These are phyloP conservation scores for Parnassius glacialis DNA, from an alignment of 2,888 invertebrate species.

Conservation along the genomic window DNA sequence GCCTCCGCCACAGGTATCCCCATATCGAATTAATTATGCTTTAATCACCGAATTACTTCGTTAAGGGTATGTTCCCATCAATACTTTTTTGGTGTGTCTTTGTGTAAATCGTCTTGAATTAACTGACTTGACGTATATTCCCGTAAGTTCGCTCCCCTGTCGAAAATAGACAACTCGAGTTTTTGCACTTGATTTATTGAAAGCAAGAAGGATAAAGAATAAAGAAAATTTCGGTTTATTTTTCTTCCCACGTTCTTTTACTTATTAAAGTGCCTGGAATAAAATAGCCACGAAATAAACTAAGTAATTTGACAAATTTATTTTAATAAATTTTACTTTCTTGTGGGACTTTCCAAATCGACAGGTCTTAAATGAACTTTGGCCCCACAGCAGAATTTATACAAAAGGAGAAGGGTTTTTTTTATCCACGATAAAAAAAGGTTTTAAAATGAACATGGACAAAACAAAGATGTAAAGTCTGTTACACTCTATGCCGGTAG, in stretches of 20 bases:
- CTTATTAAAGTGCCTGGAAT: neutral
- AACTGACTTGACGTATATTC: slow-evolving; percentile 5
- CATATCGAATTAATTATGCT: too few relatives aligned
- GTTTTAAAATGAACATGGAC: too few relatives aligned
- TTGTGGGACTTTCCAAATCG: too few relatives aligned
- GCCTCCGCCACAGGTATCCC: too few relatives aligned
- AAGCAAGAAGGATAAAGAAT: neutral
- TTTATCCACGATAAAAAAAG: too few relatives aligned
- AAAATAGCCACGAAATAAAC: neutral
- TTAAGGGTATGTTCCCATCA: neutral
- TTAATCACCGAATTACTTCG: neutral
- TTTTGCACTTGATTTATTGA: slow-evolving; percentile 1
- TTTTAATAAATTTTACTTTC: too few relatives aligned
- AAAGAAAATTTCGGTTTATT: neutral
- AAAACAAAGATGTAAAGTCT: too few relatives aligned
- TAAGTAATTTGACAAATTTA: too few relatives aligned
- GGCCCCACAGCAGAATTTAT: too few relatives aligned
- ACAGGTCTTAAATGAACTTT: too few relatives aligned
- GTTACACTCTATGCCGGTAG: too few relatives aligned
- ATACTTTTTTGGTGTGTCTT: neutral
- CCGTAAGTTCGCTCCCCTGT: slow-evolving; percentile 7
- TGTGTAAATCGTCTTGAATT: neutral
- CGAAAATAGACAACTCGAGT: slow-evolving; percentile 3
- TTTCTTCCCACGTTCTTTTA: neutral
- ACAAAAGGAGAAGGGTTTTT: too few relatives aligned